Percentiles rank a stretch among this genome's conserved stretches.
Evolutionary conservation across 2,797 vertebrate genomes (phyloP).

Genomic region (Apogon talboti): DNA sequence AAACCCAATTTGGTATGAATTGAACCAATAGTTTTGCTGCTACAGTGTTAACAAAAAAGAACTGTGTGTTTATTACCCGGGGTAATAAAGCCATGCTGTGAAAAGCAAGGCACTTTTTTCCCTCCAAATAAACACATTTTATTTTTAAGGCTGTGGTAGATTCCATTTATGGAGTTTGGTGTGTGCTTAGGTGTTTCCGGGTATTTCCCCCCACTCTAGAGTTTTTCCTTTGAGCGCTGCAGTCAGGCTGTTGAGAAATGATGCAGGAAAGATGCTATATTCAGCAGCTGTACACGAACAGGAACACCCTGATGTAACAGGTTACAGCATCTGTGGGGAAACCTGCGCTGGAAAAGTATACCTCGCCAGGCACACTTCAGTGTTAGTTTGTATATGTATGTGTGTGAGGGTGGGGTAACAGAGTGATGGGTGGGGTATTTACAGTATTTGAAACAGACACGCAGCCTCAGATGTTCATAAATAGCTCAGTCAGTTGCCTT

Average conservation of each 20-base stretch:
- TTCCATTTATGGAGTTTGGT: no score
- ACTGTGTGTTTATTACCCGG: no score
- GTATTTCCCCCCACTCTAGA: neutral
- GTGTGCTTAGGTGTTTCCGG: neutral
- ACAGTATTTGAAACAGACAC: conserved; percentile 18
- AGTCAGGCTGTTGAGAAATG: conserved; percentile 1
- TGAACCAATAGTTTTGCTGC: no score
- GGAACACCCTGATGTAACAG: neutral
- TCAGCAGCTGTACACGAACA: conserved; percentile 4
- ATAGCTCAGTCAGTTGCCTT: conserved; percentile 23
- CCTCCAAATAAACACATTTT: neutral
- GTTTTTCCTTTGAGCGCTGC: conserved; percentile 1
- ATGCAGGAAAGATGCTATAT: conserved; percentile 10
- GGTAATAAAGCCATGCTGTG: neutral
- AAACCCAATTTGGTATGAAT: no score
- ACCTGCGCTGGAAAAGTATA: conserved; percentile 29
- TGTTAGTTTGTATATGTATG: neutral
- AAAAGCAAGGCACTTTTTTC: neutral
- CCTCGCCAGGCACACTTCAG: neutral
- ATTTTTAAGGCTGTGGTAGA: neutral
- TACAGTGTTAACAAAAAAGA: no score
- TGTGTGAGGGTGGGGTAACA: conserved; percentile 33
- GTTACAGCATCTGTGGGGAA: conserved; percentile 17
- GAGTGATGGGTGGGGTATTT: conserved; percentile 54
- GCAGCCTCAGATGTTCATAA: conserved; percentile 27